phyloP scores from a whole-genome alignment of 2,797 vertebrate species.

The Acrossocheilus fasciatus region DNA sequence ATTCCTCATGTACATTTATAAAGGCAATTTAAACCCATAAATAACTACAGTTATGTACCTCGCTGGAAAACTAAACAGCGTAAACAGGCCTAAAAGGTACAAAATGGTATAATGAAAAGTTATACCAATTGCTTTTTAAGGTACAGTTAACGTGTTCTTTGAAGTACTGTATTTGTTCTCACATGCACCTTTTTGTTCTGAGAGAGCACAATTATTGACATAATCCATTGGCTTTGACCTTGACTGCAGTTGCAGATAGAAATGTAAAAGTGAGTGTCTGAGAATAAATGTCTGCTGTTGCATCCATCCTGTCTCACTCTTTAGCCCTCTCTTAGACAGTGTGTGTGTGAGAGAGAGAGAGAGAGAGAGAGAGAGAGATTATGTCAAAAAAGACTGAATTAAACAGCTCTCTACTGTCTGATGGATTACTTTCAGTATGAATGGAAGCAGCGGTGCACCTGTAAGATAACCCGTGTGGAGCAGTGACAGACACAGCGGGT shows the following conservation, averaged over 20 bases:
- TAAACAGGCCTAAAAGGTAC: background rate
- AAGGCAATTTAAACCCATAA: background rate
- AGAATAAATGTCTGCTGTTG: slow-evolving; percentile 68
- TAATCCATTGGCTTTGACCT: slow-evolving; percentile 6
- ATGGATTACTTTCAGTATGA: slow-evolving; percentile 46
- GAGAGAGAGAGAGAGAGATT: background rate
- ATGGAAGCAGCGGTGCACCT: slow-evolving; percentile 37
- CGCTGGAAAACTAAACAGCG: background rate
- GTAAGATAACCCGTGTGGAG: slow-evolving; percentile 27
- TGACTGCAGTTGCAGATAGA: slow-evolving; percentile 21
- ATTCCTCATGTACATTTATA: background rate
- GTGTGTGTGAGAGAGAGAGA: no score
- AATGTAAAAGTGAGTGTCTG: background rate
- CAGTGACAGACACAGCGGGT: background rate
- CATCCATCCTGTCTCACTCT: slow-evolving; percentile 48
- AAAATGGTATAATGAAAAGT: background rate
- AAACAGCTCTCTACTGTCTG: slow-evolving; percentile 48
- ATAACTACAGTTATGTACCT: background rate
- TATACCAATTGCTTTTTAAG: background rate
- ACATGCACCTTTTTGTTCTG: background rate
- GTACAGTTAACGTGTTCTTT: background rate
- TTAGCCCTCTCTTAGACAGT: background rate
- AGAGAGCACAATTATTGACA: background rate
- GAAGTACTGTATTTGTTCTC: background rate
- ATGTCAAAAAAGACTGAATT: slow-evolving; percentile 33